phyloP scores from a whole-genome alignment of 1,140 invertebrate species.

The Planococcus citri region DNA sequence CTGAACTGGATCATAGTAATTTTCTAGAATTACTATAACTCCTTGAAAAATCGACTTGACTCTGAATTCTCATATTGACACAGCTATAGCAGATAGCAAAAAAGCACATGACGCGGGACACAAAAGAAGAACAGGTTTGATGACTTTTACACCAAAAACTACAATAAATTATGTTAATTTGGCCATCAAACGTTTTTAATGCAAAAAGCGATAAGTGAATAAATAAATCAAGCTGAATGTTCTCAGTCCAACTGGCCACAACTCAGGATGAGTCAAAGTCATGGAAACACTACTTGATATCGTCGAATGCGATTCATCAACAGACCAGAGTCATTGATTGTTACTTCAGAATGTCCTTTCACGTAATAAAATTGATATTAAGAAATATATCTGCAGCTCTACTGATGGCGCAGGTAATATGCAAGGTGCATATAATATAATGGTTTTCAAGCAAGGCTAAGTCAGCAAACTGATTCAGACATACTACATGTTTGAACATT shows the following conservation, averaged over 20 bases:
- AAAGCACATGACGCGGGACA: background rate
- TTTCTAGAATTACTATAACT: conserved; percentile 6
- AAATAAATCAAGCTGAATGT: conserved; percentile 21
- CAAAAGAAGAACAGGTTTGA: background rate
- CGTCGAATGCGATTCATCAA: conserved; percentile 21
- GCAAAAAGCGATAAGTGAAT: background rate
- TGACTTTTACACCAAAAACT: background rate
- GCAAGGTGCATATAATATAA: conserved; percentile 26
- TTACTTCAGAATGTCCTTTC: conserved; percentile 1
- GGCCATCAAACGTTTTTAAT: background rate
- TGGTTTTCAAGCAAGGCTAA: conserved; percentile 24
- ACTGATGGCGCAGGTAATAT: conserved; percentile 28
- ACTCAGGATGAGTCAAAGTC: conserved; percentile 28
- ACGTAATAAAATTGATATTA: conserved; percentile 20
- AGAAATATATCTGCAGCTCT: conserved; percentile 26
- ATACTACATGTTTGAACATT: conserved; percentile 11
- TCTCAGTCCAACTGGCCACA: conserved; percentile 25
- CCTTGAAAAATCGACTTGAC: conserved; percentile 1
- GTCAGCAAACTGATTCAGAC: conserved; percentile 21
- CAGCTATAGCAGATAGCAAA: background rate
- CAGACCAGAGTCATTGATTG: conserved; percentile 23
- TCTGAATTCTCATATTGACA: conserved; percentile 5
- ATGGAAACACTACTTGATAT: conserved; percentile 25
- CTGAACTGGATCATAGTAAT: conserved; percentile 3
- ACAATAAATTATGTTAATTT: background rate